Base-by-base conservation (phyloP, 2,113 vertebrate genomes). In the Calyptomena viridis region DNA sequence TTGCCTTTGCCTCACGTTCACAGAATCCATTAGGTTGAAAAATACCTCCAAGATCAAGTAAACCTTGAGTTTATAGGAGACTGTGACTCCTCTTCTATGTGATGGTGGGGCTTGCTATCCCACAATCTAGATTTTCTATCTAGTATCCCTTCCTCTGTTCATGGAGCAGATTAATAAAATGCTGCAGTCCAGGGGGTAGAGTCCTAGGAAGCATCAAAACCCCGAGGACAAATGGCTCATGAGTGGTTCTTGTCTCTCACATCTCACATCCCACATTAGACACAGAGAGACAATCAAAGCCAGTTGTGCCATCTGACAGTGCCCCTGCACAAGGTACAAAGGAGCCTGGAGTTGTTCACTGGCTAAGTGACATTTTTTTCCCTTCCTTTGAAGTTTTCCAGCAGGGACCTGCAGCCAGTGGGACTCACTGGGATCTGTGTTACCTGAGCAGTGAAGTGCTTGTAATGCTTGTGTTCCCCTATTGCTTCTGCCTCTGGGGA, bases 261-360 rank as follows among this genome's bases (percentile, higher is more conserved):
- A 19, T 59, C 84, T 86, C 91, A 85, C 92, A 92, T 31, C 64
- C 37, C 3, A 5, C 66, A 39, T 50, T 79, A 90, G 63, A 53
- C 74, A n/a, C 69, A 35, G 82, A 33, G 69, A 84, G 62, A 66
- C 79, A 67, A 75, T 82, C 94, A 88, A 68, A 96, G 94, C n/a
- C 90, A 56, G 71, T 33, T 87, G 37, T 83, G 78, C 90, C 93
- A 67, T 35, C 84, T 74, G 90, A 76, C 71, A 14, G 49, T 4
- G 52, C 62, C 73, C 89, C 66, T 66, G 72, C 86, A 58, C 68
- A 69, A 64, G 68, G 39, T 42, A 64, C 31, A 52, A 13, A 58
- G 63, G 56, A 89, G 11, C 4, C 28, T 56, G 15, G 22, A 58
- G 71, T 4, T 50, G 18, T 46, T 80, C 74, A 53, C 63, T 72